Evolutionary conservation across 2,797 vertebrate genomes (phyloP).

Genomic region (Mycteria americana): DNA sequence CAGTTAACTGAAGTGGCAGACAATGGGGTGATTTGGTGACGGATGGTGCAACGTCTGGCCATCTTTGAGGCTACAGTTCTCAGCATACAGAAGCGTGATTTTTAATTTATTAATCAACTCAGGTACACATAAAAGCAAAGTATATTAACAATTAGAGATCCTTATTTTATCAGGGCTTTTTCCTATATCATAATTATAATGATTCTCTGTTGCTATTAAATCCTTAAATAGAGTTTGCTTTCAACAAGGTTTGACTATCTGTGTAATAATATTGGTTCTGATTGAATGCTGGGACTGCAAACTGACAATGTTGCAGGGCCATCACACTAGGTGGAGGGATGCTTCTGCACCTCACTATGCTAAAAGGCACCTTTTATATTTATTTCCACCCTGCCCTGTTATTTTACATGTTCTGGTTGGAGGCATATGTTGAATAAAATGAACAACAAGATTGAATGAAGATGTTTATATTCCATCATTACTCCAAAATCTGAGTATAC

Average conservation of each 20-base stretch:
- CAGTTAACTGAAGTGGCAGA: neutral
- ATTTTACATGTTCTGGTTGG: neutral
- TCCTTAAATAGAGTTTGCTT: neutral
- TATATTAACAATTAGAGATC: neutral
- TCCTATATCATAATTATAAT: neutral
- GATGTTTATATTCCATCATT: neutral
- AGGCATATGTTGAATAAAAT: neutral
- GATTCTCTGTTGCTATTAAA: neutral
- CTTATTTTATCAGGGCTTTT: neutral
- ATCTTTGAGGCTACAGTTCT: neutral
- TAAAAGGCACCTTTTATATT: neutral
- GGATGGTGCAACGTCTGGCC: neutral
- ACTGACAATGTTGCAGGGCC: neutral
- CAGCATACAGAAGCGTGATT: neutral
- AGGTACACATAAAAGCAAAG: neutral
- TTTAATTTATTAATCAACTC: neutral
- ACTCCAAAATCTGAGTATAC: neutral
- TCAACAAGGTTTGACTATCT: neutral
- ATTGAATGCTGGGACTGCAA: neutral
- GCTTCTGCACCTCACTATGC: neutral
- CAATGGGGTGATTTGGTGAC: rapidly evolving
- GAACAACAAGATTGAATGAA: neutral
- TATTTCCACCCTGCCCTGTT: neutral
- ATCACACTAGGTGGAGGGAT: neutral
- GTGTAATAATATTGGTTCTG: neutral